Evolutionary conservation across 2,113 vertebrate species (phyloP), one percentile per base, ranked within the genome.

Genomic region (Fregata magnificens): DNA sequence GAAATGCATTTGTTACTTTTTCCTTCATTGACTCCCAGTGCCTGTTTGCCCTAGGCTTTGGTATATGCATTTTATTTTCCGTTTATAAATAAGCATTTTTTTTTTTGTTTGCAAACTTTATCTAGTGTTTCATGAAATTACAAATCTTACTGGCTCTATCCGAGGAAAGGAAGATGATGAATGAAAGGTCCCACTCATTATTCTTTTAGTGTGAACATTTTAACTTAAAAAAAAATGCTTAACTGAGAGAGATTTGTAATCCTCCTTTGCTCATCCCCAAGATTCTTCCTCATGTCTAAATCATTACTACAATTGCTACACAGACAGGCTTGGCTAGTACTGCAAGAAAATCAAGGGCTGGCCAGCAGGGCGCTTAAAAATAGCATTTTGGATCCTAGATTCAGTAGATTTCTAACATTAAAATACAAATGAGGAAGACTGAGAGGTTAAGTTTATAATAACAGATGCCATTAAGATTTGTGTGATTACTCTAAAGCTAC

Each of bases 271-370:
- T 81, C 52, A 49, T 56, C 38, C 19, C 7, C n/a, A 78, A 77
- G 40, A 53, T 91, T 72, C 55, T 74, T 96, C 36, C 67, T 90
- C 6, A 8, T 83, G 55, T 76, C 47, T 94, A 90, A 76, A 59
- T 82, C 62, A 45, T 76, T 71, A 22, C 42, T 93, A 55, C 56
- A 78, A 7, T 72, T 95, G 49, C 84, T 84, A 58, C 40, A 65
- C 7, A 65, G 90, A 85, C 74, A 93, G 66, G 93, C 96, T 93
- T 91, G 84, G 52, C 95, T 91, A 79, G 93, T 85, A 69, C 40
- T 66, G 56, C 91, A 90, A 87, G 92, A 91, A 96, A 94, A 85
- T 82, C 34, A 72, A 94, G 73, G 38, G 15, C 31, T 90, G 52
- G 16, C 45, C 52, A 82, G 17, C 14, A 16, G 19, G 36, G 12